A percentile compares a stretch with the other conserved stretches of the same genome.
Conservation (phyloP, 2,113 vertebrate species). For the Willisornis vidua region DNA sequence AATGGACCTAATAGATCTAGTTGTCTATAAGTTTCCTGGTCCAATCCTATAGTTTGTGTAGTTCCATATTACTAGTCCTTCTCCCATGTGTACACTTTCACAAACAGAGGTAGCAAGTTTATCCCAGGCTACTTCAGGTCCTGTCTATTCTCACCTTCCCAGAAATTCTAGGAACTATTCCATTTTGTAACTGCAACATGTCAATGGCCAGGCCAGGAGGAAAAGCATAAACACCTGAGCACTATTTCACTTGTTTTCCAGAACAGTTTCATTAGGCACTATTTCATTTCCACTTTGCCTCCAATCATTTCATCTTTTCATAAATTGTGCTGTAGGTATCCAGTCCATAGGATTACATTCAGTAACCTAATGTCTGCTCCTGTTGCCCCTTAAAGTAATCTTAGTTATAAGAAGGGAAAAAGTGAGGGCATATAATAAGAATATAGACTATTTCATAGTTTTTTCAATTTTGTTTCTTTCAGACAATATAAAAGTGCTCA, state of each 20-base stretch:
- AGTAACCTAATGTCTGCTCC: not conserved
- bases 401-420: not conserved
- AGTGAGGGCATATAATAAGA: not conserved
- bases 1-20: not conserved
- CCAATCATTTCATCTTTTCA: not conserved
- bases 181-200: not conserved
- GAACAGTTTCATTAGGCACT: not conserved
- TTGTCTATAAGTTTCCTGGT: not conserved
- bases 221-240: not conserved
- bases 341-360: not conserved
- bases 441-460: not conserved
- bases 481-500: not conserved
- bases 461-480: not conserved
- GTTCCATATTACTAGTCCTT: not conserved
- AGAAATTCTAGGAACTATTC: not conserved
- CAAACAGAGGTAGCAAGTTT: not conserved
- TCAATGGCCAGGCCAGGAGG: not conserved
- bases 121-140: not conserved
- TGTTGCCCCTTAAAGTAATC: not conserved
- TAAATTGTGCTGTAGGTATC: not conserved
- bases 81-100: not conserved
- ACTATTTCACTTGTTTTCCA: not conserved
- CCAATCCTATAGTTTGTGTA: not conserved
- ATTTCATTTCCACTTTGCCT: not conserved
- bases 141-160: not conserved